phyloP scores from a whole-genome alignment of 2,113 vertebrate genomes.

The Pica pica region DNA sequence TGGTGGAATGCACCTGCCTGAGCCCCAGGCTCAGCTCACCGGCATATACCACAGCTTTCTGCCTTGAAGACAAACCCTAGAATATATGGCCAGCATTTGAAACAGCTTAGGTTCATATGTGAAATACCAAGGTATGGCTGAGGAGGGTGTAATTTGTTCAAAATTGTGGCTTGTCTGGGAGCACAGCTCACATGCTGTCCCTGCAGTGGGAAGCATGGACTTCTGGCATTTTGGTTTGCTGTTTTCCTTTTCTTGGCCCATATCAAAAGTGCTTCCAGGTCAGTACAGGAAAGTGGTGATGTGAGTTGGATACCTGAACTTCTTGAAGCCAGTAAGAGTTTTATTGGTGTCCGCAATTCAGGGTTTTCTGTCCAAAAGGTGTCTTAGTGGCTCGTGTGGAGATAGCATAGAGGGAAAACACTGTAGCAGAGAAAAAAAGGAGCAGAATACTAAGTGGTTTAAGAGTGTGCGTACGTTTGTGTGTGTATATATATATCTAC shows the following conservation, averaged over 20 bases:
- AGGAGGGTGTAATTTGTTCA: background rate
- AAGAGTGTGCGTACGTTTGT: background rate
- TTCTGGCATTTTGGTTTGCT: background rate
- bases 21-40: background rate
- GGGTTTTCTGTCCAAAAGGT: background rate
- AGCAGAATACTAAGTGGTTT: background rate
- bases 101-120: background rate
- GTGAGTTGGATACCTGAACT: background rate
- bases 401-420: background rate
- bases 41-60: background rate
- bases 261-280: background rate
- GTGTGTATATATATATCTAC: background rate
- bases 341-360: background rate
- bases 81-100: background rate
- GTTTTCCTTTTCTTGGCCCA: background rate
- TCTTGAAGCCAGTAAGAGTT: background rate
- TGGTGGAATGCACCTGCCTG: accelerated
- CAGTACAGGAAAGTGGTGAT: background rate
- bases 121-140: background rate
- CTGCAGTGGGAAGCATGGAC: accelerated
- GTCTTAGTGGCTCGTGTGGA: background rate
- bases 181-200: background rate
- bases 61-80: background rate
- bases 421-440: background rate
- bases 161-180: background rate